Base-by-base conservation (phyloP, 2,797 vertebrate species). In the Rhinophrynus dorsalis region DNA sequence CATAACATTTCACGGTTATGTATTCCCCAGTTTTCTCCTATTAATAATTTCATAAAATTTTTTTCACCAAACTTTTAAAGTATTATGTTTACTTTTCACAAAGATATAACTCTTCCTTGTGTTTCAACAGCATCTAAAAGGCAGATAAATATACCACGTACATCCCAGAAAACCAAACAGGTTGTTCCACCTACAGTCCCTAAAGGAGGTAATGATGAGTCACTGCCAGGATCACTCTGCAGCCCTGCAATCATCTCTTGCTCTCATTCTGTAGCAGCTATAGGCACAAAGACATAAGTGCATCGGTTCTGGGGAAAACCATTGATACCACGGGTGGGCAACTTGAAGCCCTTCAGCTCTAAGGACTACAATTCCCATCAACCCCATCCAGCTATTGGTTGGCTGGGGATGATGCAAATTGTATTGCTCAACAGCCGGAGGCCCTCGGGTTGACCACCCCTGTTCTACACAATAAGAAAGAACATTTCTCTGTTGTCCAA, bases 101-200 rank as follows among this genome's bases (percentile, higher is more conserved):
- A 83, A 84, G 84, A 86, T 85, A 77, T 91, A 87, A 94, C 85
- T 79, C 90, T 84, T 95, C 85, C 89, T 90, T 93, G 82, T 94
- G 77, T 92, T 86, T 89, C 89, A 90, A 88, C 92, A 94, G 92
- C 88, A 84, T 90, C 87, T 81, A 89, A 92, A 91, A 96, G 94
- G 91, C 91, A 93, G 90, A 92, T 93, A 76, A 85, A 90, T 83
- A 91, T 94, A 80, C 90, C 93, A 85, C 92, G 92, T 80, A 90
- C 92, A 83, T 93, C 94, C 85, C 96, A 95, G 90, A 99, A 98
- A 96, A 85, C 93, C 90, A 98, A 98, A 95, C 94, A 93, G 89
- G 94, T 91, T 82, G 94, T 97, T 86, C 94, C 92, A 92, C 94
- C 89, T 85, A 92, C 95, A 79, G 89, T 93, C 67, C 80, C 93